Base-by-base conservation (phyloP, 2,888 invertebrate species). In the Erebia palarica region DNA sequence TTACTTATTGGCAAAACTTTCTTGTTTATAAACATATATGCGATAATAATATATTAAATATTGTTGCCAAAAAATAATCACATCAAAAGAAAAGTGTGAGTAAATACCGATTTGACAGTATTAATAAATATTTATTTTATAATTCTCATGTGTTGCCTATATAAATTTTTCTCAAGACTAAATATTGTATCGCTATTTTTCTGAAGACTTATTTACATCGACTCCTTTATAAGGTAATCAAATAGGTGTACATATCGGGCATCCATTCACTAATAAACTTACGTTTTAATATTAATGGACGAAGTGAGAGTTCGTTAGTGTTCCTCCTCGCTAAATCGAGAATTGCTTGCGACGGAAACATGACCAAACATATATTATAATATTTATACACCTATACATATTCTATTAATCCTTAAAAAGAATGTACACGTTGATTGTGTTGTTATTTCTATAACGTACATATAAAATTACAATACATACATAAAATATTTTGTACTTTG, bases 401-500 rank as follows among this genome's bases (percentile, higher is more conserved):
- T 84, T 13, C 11, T 47, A 85, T 86, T 86, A 85, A 83, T 85
- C 83, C 91, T 88, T 91, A 89, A 90, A 89, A 90, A 86, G 83
- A 91, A 91, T 89, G 89, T 90, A 89, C 86, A 81, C 79, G 81
- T 83, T 84, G 90, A 86, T 89, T 89, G 91, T 87, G 89, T 88
- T 90, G 90, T 89, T 87, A 87, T 80, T 85, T 83, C 82, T 88
- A 89, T 88, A 91, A 87, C 89, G 88, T 91, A 90, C 87, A 91
- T 89, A 90, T 89, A 88, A 88, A 88, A 91, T 90, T 92, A 91
- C 89, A 88, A 91, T 90, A 91, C 90, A 91, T 91, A 91, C 90
- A 91, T 91, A 91, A 90, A 90, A 90, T 92, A 92, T 92, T 92
- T 94, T 94, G 93, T 94, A 93, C 93, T 93, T 91, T 91, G 86